Evolutionary conservation across 2,888 invertebrate species (phyloP), one percentile per base, ranked within the genome.

Genomic region (Elmis aenea): DNA sequence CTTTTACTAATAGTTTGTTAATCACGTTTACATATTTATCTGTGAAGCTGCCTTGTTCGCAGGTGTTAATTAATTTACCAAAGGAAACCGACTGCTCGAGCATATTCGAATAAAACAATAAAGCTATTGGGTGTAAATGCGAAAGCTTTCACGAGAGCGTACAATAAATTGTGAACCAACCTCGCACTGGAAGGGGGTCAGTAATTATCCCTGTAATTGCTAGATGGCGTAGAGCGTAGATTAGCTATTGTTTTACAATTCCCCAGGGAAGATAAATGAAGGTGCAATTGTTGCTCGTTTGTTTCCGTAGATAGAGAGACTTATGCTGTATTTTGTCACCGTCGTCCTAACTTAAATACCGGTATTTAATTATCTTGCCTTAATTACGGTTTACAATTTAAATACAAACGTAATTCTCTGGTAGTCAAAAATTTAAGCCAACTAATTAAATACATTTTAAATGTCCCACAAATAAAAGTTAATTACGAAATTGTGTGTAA

Each of bases 191-290:
- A 47, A 47, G 42, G 37, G 35, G 48, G 45, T 35, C 49, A 52
- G 61, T 64, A 66, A 66, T 65, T 66, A 61, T 62, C 61, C 60
- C 59, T 54, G 58, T 66, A 66, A 66, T 65, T 65, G 62, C 62
- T 62, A 64, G 64, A 65, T 62, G 62, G 64, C 62, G 62, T 52
- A 52, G 55, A 59, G 57, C 57, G 61, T 58, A 62, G 64, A 65
- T 66, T 65, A 64, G 54, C 62, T 54, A 63, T 65, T 66, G 65
- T 66, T 63, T 64, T 60, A 59, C 59, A 59, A 59, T 63, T 58
- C 64, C 60, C 59, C 50, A 46, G 54, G 55, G 55, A 59, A 59
- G 62, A 64, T 64, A 60, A 62, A 64, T 64, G 64, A 57, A 61
- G 60, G 59, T 58, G 60, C 62, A 64, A 65, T 66, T 63, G 63